These are phyloP conservation scores for Typhlomys cinereus DNA, from an alignment of 2,113 vertebrate species.

Conservation along the genomic window DNA sequence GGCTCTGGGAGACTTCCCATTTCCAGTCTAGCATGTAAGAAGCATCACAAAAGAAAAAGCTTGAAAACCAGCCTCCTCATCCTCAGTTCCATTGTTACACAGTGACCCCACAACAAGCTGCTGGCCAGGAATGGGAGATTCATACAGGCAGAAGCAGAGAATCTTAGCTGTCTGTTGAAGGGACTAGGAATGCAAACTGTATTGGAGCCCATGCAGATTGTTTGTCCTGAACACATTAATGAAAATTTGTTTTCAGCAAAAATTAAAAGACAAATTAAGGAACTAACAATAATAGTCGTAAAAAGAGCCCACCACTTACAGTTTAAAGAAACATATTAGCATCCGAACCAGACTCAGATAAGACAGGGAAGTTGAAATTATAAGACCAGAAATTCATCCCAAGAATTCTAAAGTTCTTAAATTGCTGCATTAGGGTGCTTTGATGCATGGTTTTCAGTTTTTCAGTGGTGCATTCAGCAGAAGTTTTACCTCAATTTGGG, in stretches of 20 bases:
- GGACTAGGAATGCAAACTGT: background rate
- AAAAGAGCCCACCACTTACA: background rate
- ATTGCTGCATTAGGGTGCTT: too few relatives aligned
- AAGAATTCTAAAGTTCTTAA: background rate
- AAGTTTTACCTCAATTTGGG: background rate
- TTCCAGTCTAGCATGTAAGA: background rate
- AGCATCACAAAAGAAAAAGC: too few relatives aligned
- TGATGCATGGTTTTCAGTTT: background rate
- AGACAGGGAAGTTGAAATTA: background rate
- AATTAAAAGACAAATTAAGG: background rate
- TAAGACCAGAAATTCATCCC: background rate
- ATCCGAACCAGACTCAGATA: background rate
- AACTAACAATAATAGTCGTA: too few relatives aligned
- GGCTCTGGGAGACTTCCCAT: background rate
- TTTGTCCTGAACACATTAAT: background rate
- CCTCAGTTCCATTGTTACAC: background rate
- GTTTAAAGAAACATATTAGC: background rate
- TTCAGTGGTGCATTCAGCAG: too few relatives aligned
- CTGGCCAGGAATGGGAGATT: background rate
- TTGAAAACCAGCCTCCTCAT: background rate
- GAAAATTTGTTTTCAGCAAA: background rate
- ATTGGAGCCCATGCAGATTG: background rate
- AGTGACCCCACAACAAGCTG: background rate
- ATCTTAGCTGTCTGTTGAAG: background rate
- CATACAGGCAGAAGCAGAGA: background rate